These are phyloP conservation scores for Platycnemis pennipes DNA, from an alignment of 2,888 invertebrate species.

Conservation along the genomic window DNA sequence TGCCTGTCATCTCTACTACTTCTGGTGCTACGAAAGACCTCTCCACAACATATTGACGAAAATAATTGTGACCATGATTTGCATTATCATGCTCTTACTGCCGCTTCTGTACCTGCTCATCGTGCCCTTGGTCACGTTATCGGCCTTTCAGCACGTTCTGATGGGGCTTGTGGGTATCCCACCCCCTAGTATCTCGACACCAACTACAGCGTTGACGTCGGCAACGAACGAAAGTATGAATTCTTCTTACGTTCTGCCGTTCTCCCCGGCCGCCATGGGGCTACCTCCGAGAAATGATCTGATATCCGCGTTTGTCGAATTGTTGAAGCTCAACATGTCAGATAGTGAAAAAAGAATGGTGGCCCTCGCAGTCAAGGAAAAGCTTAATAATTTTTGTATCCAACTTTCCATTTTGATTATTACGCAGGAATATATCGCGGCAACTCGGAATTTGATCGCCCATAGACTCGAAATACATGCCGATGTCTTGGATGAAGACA, in stretches of 20 bases:
- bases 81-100: background rate
- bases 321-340: background rate
- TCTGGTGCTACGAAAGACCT: background rate
- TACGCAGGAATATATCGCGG: background rate
- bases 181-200: too few species aligned
- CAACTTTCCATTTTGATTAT: background rate
- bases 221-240: too few species aligned
- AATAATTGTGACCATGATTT: background rate
- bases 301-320: background rate
- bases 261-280: background rate
- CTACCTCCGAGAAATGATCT: background rate
- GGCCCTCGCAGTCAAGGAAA: background rate
- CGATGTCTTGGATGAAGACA: background rate
- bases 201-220: too few species aligned
- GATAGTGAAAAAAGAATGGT: background rate
- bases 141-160: conserved; percentile 20
- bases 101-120: conserved; percentile 29
- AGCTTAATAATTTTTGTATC: background rate
- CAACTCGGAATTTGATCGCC: background rate
- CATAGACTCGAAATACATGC: background rate
- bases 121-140: background rate
- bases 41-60: background rate
- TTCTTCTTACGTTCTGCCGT: background rate
- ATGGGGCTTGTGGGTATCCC: background rate
- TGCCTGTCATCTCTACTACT: background rate